A percentile compares a stretch with the other conserved stretches of the same genome.
Evolutionary conservation across 2,797 vertebrate species (phyloP).

Genomic region (Yasuhikotakia modesta): DNA sequence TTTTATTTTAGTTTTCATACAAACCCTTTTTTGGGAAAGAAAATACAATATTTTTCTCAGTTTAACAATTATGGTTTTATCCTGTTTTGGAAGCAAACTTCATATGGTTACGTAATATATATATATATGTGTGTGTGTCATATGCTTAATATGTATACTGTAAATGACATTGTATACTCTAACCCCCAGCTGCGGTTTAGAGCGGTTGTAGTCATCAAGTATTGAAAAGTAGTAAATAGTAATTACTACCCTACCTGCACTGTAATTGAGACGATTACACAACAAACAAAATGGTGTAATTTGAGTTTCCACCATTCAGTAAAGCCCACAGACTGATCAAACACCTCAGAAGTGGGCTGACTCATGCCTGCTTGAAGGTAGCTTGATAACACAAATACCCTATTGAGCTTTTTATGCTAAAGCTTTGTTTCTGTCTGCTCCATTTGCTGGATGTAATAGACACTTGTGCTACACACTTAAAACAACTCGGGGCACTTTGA

Average conservation of each 20-base stretch:
- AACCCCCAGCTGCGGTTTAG: background rate
- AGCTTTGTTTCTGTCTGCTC: background rate
- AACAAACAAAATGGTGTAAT: conserved; percentile 4
- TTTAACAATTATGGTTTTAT: too few relatives aligned
- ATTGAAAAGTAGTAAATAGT: conserved; percentile 1
- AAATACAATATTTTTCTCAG: too few relatives aligned
- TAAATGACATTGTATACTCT: background rate
- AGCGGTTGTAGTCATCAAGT: background rate
- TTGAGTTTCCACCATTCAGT: background rate
- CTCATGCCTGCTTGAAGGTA: background rate
- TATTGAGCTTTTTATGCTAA: background rate
- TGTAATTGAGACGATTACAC: background rate
- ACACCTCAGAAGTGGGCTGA: background rate
- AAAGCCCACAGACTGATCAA: background rate
- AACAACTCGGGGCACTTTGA: too few relatives aligned
- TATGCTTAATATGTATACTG: too few relatives aligned
- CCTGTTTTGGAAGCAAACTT: too few relatives aligned
- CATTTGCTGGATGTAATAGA: too few relatives aligned
- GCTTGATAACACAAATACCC: background rate
- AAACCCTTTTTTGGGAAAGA: too few relatives aligned
- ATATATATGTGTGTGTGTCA: too few relatives aligned
- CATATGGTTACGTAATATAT: too few relatives aligned
- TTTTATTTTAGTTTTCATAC: too few relatives aligned
- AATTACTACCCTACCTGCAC: background rate
- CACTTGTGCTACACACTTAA: too few relatives aligned